A percentile compares a stretch with the other conserved stretches of the same genome.
phyloP scores from a whole-genome alignment of 2,113 vertebrate genomes.

The Gobius niger region DNA sequence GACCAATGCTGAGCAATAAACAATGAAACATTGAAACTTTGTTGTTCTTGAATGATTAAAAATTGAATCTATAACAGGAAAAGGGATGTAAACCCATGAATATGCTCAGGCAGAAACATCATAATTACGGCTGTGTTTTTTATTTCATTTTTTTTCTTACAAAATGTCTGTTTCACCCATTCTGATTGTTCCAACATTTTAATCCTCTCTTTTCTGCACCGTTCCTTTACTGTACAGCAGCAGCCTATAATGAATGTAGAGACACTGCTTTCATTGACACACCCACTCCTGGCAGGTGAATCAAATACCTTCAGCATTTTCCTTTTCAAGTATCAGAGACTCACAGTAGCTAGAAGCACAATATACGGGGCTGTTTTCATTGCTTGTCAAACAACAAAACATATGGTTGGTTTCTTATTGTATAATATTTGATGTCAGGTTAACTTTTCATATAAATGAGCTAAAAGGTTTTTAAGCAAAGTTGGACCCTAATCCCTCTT shows the following conservation, averaged over 20 bases:
- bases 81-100: neutral
- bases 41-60: too few species aligned
- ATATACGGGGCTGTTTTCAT: constrained; percentile 7
- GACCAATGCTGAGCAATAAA: too few species aligned
- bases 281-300: constrained; percentile 62
- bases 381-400: neutral
- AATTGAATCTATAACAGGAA: too few species aligned
- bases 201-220: constrained; percentile 17
- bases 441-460: neutral
- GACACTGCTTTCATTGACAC: constrained; percentile 14
- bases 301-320: constrained; percentile 31
- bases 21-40: too few species aligned
- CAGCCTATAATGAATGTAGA: neutral
- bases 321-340: constrained; percentile 57
- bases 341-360: constrained; percentile 43
- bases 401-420: constrained; percentile 3
- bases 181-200: constrained; percentile 21
- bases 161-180: constrained; percentile 51
- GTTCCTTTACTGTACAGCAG: constrained; percentile 9
- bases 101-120: constrained; percentile 68
- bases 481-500: constrained; percentile 69
- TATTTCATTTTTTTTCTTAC: constrained; percentile 52
- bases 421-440: constrained; percentile 6
- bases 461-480: constrained; percentile 21
- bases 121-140: constrained; percentile 35